Evolutionary conservation across 1,140 invertebrate species (phyloP).

Genomic region (Drosophila erecta): DNA sequence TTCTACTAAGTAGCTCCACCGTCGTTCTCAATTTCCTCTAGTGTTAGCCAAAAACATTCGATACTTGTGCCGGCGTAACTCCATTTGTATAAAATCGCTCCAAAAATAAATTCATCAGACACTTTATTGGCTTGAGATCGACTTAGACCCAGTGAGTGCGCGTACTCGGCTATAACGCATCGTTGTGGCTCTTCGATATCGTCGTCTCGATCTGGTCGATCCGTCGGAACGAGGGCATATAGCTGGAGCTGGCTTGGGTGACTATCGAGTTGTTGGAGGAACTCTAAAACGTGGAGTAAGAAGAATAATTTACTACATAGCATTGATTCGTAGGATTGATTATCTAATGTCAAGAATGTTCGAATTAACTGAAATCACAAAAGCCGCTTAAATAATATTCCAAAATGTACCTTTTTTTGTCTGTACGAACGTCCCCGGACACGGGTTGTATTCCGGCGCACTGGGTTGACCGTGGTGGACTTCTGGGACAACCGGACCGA

Average conservation of each 20-base stretch:
- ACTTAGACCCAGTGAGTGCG: conserved; percentile 72
- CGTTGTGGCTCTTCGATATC: conserved; percentile 81
- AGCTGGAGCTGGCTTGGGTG: conserved; percentile 76
- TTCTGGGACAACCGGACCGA: conserved; percentile 85
- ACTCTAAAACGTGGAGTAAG: conserved; percentile 42
- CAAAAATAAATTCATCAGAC: conserved; percentile 69
- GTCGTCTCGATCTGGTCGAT: conserved; percentile 83
- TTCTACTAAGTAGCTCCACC: conserved; percentile 61
- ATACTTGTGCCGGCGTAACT: conserved; percentile 13
- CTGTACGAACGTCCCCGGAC: conserved; percentile 83
- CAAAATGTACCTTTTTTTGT: conserved; percentile 76
- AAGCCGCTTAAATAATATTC: too few relatives aligned
- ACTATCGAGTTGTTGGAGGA: conserved; percentile 84
- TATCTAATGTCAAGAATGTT: too few relatives aligned
- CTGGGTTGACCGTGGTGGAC: conserved; percentile 84
- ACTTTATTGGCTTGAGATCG: conserved; percentile 36
- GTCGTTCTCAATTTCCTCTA: conserved; percentile 36
- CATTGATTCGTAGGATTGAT: too few relatives aligned
- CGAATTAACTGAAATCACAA: too few relatives aligned
- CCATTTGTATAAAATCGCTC: conserved; percentile 57
- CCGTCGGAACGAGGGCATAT: conserved; percentile 78
- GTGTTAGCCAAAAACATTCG: conserved; percentile 7
- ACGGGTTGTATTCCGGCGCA: conserved; percentile 86
- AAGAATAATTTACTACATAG: not conserved
- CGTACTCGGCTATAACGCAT: conserved; percentile 80